Evolutionary conservation across 2,797 vertebrate genomes (phyloP), one percentile per base, ranked within the genome.

Genomic region (Rhyacichthys aspro): DNA sequence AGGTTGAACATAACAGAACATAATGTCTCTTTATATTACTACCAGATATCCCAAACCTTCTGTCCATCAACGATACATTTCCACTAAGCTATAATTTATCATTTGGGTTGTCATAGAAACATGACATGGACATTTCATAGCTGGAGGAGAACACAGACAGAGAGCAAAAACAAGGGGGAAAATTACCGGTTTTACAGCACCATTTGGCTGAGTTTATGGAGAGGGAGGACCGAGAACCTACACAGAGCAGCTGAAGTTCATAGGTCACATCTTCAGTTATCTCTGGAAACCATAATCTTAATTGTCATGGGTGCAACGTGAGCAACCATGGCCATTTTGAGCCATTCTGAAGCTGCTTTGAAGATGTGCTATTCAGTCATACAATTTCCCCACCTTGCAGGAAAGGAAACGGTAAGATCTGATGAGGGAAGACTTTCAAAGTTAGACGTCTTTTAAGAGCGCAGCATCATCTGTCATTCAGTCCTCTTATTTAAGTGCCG

Each of bases 101-200:
- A 62, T 61, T 62, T 59, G 34, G 73, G 10, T 58, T 58, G 61
- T 53, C 59, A 69, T 58, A 59, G 55, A 63, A 48, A 58, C 55
- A 47, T 15, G 58, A 64, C 19, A 66, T 44, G 59, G 36, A 37
- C 19, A 61, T 67, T 47, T 68, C n/a, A 59, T 15, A 46, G 52
- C 43, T 53, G 43, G 32, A 52, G 7, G 14, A 11, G 55, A 49
- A 18, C 11, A 19, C 47, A 75, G 52, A 72, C 39, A 43, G 65
- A 73, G 43, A 50, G 44, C 19, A 67, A 55, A n/a, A 72, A 59
- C 44, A 67, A 71, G 75, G 60, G 62, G 61, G 55, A 71, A 75
- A 70, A 65, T 18, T 41, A 12, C 37, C 45, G 33, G 11, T 41
- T 81, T 79, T 64, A 59, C 48, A 56, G 50, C 18, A 60, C 34